Conservation (phyloP, 1,140 invertebrate genomes). For the Cyrtorhinus lividipennis region DNA sequence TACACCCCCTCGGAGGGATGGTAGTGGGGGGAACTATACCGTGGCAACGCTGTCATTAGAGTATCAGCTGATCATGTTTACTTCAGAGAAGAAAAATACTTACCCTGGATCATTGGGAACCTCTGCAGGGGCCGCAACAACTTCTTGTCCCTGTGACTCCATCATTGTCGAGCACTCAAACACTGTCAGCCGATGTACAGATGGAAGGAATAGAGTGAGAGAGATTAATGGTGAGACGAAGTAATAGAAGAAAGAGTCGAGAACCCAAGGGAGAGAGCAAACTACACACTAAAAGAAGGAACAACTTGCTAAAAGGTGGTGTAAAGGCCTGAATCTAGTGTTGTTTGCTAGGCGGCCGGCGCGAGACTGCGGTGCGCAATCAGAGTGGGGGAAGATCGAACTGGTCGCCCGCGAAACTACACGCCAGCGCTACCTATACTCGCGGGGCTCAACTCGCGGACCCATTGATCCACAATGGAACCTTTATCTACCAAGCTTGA, state of each 20-base stretch:
- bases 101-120: conserved; percentile 25
- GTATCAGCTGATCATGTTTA: not conserved
- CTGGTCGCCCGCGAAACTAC: not conserved
- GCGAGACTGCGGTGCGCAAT: conserved; percentile 11
- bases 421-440: conserved; percentile 9
- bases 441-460: not conserved
- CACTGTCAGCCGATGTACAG: not conserved
- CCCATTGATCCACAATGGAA: conserved; percentile 9
- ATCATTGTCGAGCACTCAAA: conserved; percentile 18
- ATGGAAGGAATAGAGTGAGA: conserved; percentile 1
- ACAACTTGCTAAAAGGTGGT: conserved; percentile 13
- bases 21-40: not conserved
- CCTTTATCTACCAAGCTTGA: not conserved
- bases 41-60: not conserved
- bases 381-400: conserved; percentile 12
- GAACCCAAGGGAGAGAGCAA: conserved; percentile 14
- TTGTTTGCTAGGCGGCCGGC: conserved; percentile 12
- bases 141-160: conserved; percentile 23
- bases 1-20: not conserved
- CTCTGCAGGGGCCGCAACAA: conserved; percentile 20
- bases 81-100: not conserved
- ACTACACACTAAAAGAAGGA: conserved; percentile 16
- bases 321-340: conserved; percentile 7
- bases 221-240: not conserved
- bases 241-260: conserved; percentile 6